Evolutionary conservation across 64 coral and sea anemone species (phyloP), one percentile per base, ranked within the genome.

Genomic region (Montipora sp.): DNA sequence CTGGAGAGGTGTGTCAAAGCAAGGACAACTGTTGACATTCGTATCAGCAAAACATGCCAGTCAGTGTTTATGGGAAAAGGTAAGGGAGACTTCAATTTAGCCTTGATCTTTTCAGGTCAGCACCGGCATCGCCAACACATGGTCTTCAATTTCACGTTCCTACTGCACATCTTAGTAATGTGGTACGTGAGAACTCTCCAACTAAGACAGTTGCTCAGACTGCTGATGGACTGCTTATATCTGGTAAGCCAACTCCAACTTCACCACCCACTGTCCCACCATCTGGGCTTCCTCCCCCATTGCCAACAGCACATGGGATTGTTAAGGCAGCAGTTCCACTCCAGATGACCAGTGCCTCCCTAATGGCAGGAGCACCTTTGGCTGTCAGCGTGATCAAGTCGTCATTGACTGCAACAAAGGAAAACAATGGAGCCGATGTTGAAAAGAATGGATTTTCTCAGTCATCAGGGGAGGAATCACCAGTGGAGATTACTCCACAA

Each of bases 381-480:
- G 83, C 95, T 73, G 95, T 98, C n/a, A 98, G 95, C 88, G 95
- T 98, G 20, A 98, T 98, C 46, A 98, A 98, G 89, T 92, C 95
- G 49, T 89, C 95, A 8, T 61, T 77, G 14, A 55, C 87, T 45
- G 77, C 92, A 76, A 77, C 80, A 15, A 94, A 92, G 27, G 84
- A 94, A 48, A 36, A 11, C 4, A 92, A 94, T 8, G 63, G 89
- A 69, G 74, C 16, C 61, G 95, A 98, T 19, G 11, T 86, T 12
- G 95, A 94, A 36, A 98, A 92, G 63, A 98, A 98, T 94, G 95
- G 95, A 4, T 88, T 98, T 59, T 98, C 92, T 46, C 95, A 98
- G 77, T 98, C 95, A 3, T 98, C 95, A 14, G 92, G 90, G 70
- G 95, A 98, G 13, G 95, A 98, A 20, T 98, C 95, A 21, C 95